Conservation (phyloP, 1,140 invertebrate genomes). For the Platyura marginata region DNA sequence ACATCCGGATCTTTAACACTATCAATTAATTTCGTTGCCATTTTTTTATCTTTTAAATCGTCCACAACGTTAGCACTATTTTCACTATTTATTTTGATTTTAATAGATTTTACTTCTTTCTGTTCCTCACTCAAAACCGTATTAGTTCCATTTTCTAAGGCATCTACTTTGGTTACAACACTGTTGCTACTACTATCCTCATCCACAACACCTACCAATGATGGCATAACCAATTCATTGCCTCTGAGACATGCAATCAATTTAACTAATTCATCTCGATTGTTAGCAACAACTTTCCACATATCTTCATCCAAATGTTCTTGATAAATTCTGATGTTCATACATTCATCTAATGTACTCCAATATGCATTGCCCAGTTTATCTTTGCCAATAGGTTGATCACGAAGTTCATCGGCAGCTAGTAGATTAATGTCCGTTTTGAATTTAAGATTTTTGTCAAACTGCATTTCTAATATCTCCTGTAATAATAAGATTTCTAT, state of each 20-base stretch:
- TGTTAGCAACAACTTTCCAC: conserved; percentile 83
- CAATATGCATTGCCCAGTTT: conserved; percentile 80
- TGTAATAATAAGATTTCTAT: conserved; percentile 25
- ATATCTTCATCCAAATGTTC: conserved; percentile 92
- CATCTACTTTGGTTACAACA: conserved; percentile 4
- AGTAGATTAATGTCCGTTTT: conserved; percentile 78
- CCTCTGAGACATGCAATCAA: conserved; percentile 52
- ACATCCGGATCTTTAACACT: conserved; percentile 6
- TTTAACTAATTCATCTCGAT: conserved; percentile 51
- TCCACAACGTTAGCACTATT: no score
- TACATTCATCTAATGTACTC: conserved; percentile 75
- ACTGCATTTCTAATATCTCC: conserved; percentile 83
- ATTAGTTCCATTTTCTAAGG: conserved; percentile 11
- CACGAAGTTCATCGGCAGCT: conserved; percentile 56
- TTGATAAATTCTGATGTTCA: conserved; percentile 78
- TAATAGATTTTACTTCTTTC: conserved; percentile 15
- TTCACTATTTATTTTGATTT: conserved; percentile 13
- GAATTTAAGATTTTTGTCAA: conserved; percentile 86
- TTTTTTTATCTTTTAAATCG: no score
- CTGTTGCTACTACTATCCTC: conserved; percentile 42
- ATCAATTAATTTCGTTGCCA: no score
- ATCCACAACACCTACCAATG: conserved; percentile 33
- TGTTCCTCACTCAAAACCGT: conserved; percentile 20
- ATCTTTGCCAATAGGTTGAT: conserved; percentile 78
- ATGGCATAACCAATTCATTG: conserved; percentile 37